Evolutionary conservation across 2,888 invertebrate genomes (phyloP).

Genomic region (Dynastes maya): DNA sequence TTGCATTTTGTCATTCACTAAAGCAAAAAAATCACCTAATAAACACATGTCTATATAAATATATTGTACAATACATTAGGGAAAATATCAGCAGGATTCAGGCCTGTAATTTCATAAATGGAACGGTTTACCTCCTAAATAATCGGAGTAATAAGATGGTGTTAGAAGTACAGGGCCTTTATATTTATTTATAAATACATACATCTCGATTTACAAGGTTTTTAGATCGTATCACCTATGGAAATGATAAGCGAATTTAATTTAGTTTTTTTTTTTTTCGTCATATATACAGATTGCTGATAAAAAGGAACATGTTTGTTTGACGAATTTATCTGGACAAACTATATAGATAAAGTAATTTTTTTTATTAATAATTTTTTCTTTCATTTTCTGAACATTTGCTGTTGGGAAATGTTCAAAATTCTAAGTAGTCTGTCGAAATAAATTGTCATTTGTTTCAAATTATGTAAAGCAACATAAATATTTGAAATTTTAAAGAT

Average conservation of each 20-base stretch:
- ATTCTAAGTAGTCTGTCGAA: neutral
- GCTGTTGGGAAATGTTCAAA: neutral
- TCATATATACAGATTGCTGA: slow-evolving; percentile 54
- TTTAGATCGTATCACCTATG: slow-evolving; percentile 48
- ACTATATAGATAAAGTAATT: slow-evolving; percentile 51
- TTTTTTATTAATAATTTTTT: slow-evolving; percentile 15
- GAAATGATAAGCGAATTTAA: slow-evolving; percentile 50
- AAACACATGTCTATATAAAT: slow-evolving; percentile 7
- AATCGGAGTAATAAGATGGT: slow-evolving; percentile 2
- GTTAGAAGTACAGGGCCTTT: slow-evolving; percentile 24
- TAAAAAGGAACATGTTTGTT: slow-evolving; percentile 57
- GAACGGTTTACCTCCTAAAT: neutral
- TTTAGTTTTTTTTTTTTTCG: slow-evolving; percentile 51
- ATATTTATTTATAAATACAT: neutral
- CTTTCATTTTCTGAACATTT: slow-evolving; percentile 7
- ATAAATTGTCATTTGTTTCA: neutral
- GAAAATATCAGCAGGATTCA: slow-evolving; percentile 43
- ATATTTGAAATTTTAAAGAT: neutral
- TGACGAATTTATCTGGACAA: slow-evolving; percentile 56
- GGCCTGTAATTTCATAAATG: slow-evolving; percentile 14
- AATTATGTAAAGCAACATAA: no score
- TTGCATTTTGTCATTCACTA: slow-evolving; percentile 6
- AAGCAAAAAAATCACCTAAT: slow-evolving; percentile 31
- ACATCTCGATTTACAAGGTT: slow-evolving; percentile 16
- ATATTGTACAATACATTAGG: neutral